Conservation (phyloP, 2,113 vertebrate species). For the Emydocephalus ijimae region DNA sequence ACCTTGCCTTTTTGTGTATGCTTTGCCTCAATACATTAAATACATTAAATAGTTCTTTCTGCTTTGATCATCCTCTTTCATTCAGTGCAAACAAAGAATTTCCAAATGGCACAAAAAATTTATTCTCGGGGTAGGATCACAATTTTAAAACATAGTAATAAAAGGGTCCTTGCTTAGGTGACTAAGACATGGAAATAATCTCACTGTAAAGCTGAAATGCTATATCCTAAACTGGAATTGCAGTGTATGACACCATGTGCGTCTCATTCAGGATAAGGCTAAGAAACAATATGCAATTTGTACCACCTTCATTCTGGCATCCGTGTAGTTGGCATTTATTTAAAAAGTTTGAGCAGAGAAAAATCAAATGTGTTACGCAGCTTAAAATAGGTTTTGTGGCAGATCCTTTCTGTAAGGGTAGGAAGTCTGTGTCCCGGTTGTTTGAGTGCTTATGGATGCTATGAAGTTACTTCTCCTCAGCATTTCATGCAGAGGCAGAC, state of each 20-base stretch:
- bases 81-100: not conserved
- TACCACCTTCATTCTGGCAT: not conserved
- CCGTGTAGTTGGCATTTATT: not conserved
- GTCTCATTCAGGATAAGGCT: too few species aligned
- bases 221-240: not conserved
- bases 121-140: not conserved
- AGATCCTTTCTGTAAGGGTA: conserved; percentile 82
- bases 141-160: not conserved
- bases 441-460: conserved; percentile 82
- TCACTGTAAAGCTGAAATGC: not conserved
- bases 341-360: not conserved
- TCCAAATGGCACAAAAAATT: not conserved
- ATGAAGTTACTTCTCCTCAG: conserved; percentile 83
- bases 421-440: conserved; percentile 85
- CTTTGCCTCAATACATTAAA: not conserved
- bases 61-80: not conserved
- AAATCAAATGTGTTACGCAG: not conserved
- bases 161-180: not conserved
- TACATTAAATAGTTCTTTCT: not conserved
- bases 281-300: not conserved
- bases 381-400: conserved; percentile 78
- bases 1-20: not conserved
- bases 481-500: conserved; percentile 86
- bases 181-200: not conserved
- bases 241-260: not conserved